These are phyloP conservation scores for Erithacus rubecula DNA, from an alignment of 2,797 vertebrate genomes.

Conservation along the genomic window DNA sequence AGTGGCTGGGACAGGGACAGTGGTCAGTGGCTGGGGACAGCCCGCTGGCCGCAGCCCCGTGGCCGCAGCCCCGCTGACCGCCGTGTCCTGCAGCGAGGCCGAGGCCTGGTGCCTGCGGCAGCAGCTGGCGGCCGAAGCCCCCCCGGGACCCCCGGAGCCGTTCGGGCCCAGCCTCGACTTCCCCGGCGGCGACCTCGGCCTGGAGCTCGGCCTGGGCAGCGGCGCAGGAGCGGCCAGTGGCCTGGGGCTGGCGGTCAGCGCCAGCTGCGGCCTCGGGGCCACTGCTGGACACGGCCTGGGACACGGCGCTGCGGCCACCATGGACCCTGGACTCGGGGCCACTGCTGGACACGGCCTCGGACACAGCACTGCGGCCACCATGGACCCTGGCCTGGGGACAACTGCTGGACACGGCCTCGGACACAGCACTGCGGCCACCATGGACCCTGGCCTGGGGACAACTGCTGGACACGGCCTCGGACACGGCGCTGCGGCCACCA, in stretches of 20 bases:
- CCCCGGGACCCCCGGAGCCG: not conserved
- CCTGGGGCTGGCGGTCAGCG: not conserved
- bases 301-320: no score
- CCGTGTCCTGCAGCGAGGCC: not conserved
- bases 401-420: no score
- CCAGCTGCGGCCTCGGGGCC: not conserved
- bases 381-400: not conserved
- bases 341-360: not conserved
- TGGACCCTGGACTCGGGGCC: accelerated
- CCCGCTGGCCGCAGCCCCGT: no score
- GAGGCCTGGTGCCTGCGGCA: constrained; percentile 39
- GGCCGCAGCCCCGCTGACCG: not conserved
- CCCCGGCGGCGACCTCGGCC: not conserved
- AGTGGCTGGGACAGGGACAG: no score
- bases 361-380: not conserved
- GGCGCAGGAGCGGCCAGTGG: accelerated
- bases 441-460: not conserved
- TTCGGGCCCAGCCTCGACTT: not conserved
- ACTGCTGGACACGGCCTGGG: no score
- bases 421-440: no score
- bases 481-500: not conserved
- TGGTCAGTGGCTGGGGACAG: no score
- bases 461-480: not conserved
- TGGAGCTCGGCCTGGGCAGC: not conserved
- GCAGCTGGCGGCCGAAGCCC: not conserved